A percentile compares a stretch with the other conserved stretches of the same genome.
phyloP scores from a whole-genome alignment of 1,140 invertebrate genomes.

The Neodiprion pinetum region DNA sequence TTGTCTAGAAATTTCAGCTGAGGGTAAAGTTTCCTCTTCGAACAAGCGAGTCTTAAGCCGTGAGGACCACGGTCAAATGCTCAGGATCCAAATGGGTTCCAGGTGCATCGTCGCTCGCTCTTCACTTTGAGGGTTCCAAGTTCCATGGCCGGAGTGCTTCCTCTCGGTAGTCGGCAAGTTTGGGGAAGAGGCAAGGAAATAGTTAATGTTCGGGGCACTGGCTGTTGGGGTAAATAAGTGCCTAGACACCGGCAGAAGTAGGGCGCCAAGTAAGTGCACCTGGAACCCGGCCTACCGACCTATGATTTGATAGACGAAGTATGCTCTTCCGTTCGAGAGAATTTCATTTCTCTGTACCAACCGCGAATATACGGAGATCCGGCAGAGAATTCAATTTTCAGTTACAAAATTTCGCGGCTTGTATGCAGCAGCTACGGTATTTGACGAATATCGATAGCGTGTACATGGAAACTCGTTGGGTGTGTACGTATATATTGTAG shows the following conservation, averaged over 20 bases:
- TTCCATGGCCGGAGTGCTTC: neutral
- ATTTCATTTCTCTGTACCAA: neutral
- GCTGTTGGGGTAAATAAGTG: neutral
- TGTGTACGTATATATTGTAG: neutral
- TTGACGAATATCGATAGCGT: neutral
- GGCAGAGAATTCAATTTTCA: neutral
- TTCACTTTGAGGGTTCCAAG: neutral
- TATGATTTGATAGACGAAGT: neutral
- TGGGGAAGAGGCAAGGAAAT: neutral
- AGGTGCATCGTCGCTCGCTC: neutral
- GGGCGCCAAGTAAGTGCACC: neutral
- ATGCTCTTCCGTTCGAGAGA: constrained; percentile 1
- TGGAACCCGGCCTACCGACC: neutral
- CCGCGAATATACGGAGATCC: neutral
- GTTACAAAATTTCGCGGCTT: neutral
- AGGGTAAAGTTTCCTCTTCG: too few species aligned
- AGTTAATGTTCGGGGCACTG: neutral
- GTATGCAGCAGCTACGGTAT: neutral
- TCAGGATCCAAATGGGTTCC: neutral
- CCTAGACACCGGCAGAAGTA: neutral
- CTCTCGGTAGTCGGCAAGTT: neutral
- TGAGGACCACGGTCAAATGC: neutral
- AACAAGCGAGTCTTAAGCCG: neutral
- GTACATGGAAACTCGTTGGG: neutral
- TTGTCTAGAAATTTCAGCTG: too few species aligned